Conservation (phyloP, 2,113 vertebrate genomes). For the Pycnonotus jocosus region DNA sequence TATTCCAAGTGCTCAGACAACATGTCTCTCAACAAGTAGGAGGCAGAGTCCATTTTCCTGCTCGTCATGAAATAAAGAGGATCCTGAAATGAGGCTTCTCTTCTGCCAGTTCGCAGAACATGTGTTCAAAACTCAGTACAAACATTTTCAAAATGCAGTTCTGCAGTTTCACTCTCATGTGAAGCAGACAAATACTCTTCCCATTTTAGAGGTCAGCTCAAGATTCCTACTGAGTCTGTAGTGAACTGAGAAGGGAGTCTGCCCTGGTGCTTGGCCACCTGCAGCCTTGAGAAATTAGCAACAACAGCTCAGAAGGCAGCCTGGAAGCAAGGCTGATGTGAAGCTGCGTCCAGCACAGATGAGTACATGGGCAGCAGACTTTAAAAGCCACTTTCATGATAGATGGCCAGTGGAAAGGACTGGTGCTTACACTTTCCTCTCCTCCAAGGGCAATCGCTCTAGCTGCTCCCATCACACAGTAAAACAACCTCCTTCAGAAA, state of each 20-base stretch:
- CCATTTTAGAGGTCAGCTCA: background rate
- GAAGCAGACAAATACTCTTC: background rate
- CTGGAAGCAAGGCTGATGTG: background rate
- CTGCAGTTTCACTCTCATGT: background rate
- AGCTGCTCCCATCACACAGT: background rate
- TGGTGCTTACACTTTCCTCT: background rate
- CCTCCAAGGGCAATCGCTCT: background rate
- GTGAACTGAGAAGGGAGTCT: background rate
- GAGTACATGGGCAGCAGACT: background rate
- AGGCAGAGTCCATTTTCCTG: background rate
- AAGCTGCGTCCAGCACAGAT: background rate
- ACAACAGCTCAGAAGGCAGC: background rate
- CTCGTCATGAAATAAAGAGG: background rate
- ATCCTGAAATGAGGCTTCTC: background rate
- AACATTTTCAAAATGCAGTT: background rate
- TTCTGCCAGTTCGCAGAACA: background rate
- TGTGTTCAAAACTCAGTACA: background rate
- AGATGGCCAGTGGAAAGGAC: background rate
- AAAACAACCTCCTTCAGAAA: background rate
- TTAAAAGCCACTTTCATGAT: background rate
- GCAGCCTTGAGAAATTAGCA: background rate
- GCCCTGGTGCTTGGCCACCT: background rate
- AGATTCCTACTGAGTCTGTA: background rate
- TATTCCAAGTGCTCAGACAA: background rate
- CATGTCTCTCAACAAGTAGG: background rate